Evolutionary conservation across 2,797 vertebrate genomes (phyloP).

Genomic region (Anisognathus igniventris): DNA sequence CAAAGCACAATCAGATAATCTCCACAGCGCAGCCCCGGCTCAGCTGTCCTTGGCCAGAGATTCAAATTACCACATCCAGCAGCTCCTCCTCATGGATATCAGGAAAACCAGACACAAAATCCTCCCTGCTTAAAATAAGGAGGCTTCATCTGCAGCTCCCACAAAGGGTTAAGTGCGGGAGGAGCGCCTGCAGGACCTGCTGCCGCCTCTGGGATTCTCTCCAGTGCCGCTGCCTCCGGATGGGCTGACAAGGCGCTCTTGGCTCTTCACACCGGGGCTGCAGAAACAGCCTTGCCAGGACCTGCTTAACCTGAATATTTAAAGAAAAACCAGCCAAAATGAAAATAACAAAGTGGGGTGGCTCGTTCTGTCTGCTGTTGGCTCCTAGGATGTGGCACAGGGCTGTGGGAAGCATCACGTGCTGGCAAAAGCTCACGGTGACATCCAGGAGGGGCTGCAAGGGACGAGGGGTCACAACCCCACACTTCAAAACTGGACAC

Average conservation of each 20-base stretch:
- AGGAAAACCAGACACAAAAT: not conserved
- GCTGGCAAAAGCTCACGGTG: not conserved
- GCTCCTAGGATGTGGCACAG: not conserved
- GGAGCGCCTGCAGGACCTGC: not conserved
- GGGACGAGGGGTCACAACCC: not conserved
- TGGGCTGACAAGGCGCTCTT: not conserved
- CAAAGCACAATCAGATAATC: not conserved
- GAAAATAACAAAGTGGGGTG: not conserved
- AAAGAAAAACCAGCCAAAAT: not conserved
- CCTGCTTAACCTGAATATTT: not conserved
- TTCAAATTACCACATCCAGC: not conserved
- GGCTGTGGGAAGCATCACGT: rapidly evolving
- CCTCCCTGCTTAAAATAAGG: not conserved
- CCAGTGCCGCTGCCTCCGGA: not conserved
- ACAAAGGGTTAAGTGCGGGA: not conserved
- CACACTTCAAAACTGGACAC: not conserved
- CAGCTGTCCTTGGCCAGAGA: not conserved
- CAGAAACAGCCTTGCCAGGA: not conserved
- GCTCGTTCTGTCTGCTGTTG: not conserved
- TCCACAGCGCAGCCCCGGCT: not conserved
- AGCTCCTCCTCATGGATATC: not conserved
- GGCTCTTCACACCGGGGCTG: not conserved
- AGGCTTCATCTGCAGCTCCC: not conserved
- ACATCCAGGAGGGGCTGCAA: not conserved
- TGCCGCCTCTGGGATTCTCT: slow-evolving; percentile 6